These are phyloP conservation scores for Leptinotarsa texana DNA, from an alignment of 1,140 invertebrate genomes.

Conservation along the genomic window DNA sequence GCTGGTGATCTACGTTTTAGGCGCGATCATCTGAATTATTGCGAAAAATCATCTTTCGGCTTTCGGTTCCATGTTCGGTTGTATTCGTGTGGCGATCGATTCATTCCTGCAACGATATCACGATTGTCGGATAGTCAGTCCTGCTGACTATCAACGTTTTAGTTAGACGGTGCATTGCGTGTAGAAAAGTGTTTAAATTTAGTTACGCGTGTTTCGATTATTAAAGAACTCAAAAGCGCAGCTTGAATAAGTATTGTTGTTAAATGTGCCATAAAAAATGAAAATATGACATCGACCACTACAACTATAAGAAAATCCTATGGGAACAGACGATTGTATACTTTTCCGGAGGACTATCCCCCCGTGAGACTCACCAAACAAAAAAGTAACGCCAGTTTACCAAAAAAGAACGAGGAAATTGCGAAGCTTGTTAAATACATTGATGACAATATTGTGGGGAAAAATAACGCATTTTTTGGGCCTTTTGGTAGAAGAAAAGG, in stretches of 20 bases:
- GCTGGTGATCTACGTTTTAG: too few relatives aligned
- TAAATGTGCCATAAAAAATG: conserved; percentile 32
- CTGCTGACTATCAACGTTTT: conserved; percentile 2
- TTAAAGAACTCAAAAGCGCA: not conserved
- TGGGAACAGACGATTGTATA: conserved; percentile 59
- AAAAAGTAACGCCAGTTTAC: conserved; percentile 54
- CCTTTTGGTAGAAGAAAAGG: conserved; percentile 83
- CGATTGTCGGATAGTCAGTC: not conserved
- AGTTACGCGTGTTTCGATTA: conserved; percentile 8
- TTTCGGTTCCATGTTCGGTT: not conserved
- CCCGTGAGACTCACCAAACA: conserved; percentile 43
- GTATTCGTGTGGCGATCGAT: conserved; percentile 7
- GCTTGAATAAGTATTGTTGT: not conserved
- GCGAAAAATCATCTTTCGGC: too few relatives aligned
- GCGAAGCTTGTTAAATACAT: conserved; percentile 75
- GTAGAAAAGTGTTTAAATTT: not conserved
- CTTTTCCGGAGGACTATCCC: conserved; percentile 58
- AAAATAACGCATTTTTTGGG: conserved; percentile 74
- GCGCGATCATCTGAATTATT: too few relatives aligned
- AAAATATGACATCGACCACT: conserved; percentile 43
- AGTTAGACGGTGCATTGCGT: not conserved
- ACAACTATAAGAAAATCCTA: conserved; percentile 56
- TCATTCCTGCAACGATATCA: conserved; percentile 5
- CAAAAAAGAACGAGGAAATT: conserved; percentile 66
- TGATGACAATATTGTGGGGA: conserved; percentile 79